phyloP scores from a whole-genome alignment of 2,888 invertebrate genomes.

The Ametastegia equiseti region DNA sequence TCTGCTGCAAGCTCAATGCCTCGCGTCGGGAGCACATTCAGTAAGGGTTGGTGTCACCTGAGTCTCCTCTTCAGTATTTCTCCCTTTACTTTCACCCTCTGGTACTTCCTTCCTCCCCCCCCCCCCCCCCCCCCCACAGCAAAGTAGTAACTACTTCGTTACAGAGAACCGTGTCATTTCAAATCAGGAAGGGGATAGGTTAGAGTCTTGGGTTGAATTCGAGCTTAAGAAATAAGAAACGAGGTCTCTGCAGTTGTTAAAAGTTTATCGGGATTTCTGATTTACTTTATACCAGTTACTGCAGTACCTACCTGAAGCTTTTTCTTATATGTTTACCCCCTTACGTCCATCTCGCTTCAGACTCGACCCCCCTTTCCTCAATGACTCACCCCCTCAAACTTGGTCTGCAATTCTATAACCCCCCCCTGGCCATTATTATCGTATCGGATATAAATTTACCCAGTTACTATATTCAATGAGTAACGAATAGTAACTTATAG shows the following conservation, averaged over 20 bases:
- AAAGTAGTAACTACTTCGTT: not conserved
- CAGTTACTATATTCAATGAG: too few relatives aligned
- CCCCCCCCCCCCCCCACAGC: not conserved
- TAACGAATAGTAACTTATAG: too few relatives aligned
- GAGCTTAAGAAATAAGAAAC: not conserved
- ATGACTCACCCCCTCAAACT: too few relatives aligned
- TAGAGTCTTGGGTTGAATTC: not conserved
- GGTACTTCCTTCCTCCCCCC: not conserved
- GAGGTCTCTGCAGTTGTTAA: not conserved
- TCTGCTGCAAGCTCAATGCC: not conserved
- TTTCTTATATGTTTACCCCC: too few relatives aligned
- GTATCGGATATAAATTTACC: too few relatives aligned
- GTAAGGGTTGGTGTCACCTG: not conserved
- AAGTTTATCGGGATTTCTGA: not conserved
- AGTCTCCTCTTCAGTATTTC: not conserved
- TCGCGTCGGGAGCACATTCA: conserved; percentile 12
- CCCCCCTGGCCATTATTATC: too few relatives aligned
- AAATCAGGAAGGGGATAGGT: too few relatives aligned
- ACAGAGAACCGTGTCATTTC: not conserved
- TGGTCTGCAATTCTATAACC: too few relatives aligned
- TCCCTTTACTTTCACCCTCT: not conserved
- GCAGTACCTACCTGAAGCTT: not conserved
- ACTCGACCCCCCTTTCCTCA: too few relatives aligned
- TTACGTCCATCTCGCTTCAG: too few relatives aligned
- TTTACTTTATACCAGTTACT: not conserved